These are phyloP conservation scores for Danaus plexippus DNA, from an alignment of 1,140 invertebrate species.

Conservation along the genomic window DNA sequence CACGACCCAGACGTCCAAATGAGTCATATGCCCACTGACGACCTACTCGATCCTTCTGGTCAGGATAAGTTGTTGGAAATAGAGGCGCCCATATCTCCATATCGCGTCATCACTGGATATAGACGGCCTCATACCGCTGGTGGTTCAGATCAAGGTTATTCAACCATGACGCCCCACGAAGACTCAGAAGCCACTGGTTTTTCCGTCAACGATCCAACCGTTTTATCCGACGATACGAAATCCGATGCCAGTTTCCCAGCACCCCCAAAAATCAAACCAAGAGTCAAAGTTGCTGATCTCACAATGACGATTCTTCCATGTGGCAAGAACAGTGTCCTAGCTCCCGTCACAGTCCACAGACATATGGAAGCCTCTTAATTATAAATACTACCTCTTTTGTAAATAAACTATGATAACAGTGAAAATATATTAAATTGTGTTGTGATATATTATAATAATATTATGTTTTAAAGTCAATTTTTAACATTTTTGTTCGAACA, in stretches of 20 bases:
- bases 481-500: too few relatives aligned
- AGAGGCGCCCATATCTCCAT: slow-evolving; percentile 85
- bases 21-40: slow-evolving; percentile 62
- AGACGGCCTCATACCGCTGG: slow-evolving; percentile 83
- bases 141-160: slow-evolving; percentile 95
- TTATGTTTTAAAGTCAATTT: too few relatives aligned
- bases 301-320: slow-evolving; percentile 68
- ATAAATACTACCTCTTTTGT: slow-evolving; percentile 52
- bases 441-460: slow-evolving; percentile 31
- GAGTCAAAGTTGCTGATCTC: slow-evolving; percentile 58
- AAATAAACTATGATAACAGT: slow-evolving; percentile 33
- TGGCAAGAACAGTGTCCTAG: slow-evolving; percentile 80
- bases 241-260: slow-evolving; percentile 76
- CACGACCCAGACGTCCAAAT: slow-evolving; percentile 64
- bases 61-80: slow-evolving; percentile 77
- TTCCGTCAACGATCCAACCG: slow-evolving; percentile 75
- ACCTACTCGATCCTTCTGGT: slow-evolving; percentile 64
- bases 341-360: slow-evolving; percentile 90
- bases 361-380: slow-evolving; percentile 80
- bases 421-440: slow-evolving; percentile 23
- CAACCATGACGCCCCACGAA: slow-evolving; percentile 94
- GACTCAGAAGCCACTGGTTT: slow-evolving; percentile 86
- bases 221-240: slow-evolving; percentile 74
- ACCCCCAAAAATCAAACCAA: slow-evolving; percentile 73
- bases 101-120: slow-evolving; percentile 87